Evolutionary conservation across 2,113 vertebrate genomes (phyloP).

Genomic region (Clarias gariepinus): DNA sequence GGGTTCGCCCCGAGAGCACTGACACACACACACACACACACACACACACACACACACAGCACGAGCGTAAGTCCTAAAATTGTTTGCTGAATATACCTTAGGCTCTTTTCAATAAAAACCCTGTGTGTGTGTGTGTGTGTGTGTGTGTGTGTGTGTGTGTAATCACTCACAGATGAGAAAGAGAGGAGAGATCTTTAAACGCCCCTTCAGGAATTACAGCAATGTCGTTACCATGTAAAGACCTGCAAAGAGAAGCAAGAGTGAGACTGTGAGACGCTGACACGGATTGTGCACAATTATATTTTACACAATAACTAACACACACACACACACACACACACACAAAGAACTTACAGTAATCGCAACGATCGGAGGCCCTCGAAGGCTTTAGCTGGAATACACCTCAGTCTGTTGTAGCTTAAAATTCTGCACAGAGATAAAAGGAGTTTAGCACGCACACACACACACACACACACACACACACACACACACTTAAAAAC

Average conservation of each 20-base stretch:
- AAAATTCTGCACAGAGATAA: constrained; percentile 50
- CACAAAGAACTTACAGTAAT: constrained; percentile 49
- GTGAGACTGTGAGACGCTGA: neutral
- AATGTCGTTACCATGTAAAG: constrained; percentile 97
- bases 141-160: constrained; percentile 17
- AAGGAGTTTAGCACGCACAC: constrained; percentile 7
- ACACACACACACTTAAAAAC: neutral
- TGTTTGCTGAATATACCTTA: neutral
- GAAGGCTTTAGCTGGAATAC: constrained; percentile 55
- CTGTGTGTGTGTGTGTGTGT: constrained; percentile 39
- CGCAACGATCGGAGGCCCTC: constrained; percentile 52
- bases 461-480: constrained; percentile 1
- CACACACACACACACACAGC: neutral
- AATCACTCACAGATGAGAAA: constrained; percentile 94
- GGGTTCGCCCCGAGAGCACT: constrained; percentile 97
- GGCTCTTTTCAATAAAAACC: neutral
- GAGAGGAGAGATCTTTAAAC: constrained; percentile 90
- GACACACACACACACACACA: constrained; percentile 42
- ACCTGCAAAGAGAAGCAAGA: constrained; percentile 70
- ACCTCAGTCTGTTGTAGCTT: constrained; percentile 56
- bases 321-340: constrained; percentile 42
- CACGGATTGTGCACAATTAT: neutral
- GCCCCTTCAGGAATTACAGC: constrained; percentile 93
- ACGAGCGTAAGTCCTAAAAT: neutral
- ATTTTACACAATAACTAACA: constrained; percentile 7